Evolutionary conservation across 2,113 vertebrate species (phyloP).

Genomic region (Ovibos moschatus): DNA sequence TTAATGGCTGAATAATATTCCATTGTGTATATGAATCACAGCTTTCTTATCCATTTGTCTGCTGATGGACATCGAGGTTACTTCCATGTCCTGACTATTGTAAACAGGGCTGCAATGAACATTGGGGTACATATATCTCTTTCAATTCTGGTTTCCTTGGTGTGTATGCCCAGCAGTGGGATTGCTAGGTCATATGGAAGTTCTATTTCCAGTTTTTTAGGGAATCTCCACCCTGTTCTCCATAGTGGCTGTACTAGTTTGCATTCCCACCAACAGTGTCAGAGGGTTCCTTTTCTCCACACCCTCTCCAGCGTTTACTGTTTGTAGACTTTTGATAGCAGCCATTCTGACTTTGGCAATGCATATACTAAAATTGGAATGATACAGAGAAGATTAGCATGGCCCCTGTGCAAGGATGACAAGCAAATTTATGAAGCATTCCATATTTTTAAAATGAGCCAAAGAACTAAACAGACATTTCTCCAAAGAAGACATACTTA

Average conservation of each 20-base stretch:
- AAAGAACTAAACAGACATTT: background rate
- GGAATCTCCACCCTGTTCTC: background rate
- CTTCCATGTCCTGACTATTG: background rate
- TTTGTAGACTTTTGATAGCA: background rate
- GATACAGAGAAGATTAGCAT: background rate
- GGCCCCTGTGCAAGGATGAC: background rate
- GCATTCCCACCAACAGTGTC: background rate
- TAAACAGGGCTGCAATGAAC: background rate
- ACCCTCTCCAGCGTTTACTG: background rate
- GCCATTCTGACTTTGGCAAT: background rate
- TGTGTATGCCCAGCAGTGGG: background rate
- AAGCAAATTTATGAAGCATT: background rate
- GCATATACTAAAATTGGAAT: background rate
- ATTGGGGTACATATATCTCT: background rate
- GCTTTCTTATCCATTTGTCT: background rate
- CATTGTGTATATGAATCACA: background rate
- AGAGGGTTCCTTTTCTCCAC: background rate
- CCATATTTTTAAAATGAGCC: background rate
- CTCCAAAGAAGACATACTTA: background rate
- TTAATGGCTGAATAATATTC: background rate
- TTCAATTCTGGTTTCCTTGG: background rate
- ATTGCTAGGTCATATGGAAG: background rate
- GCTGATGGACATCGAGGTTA: background rate
- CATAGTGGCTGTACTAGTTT: background rate
- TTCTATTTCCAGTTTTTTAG: background rate